Base-by-base conservation (phyloP, 2,797 vertebrate species). In the Chiroxiphia lanceolata region DNA sequence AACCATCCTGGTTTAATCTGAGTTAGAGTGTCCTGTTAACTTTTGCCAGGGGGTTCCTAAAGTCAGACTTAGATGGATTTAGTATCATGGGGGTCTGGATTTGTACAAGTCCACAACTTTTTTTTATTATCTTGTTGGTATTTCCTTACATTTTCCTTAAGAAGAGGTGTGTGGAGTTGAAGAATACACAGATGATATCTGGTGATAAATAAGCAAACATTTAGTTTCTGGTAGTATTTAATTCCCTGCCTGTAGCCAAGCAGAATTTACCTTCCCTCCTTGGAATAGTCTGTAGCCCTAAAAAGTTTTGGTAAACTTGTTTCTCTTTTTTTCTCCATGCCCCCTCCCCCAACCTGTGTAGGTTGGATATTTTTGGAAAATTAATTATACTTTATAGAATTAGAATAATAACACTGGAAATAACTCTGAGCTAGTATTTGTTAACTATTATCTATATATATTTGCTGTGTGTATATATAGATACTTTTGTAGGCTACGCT, bases 381-480 rank as follows among this genome's bases (percentile, higher is more conserved):
- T 93, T 94, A 85, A 70, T 96, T 93, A 89, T 71, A 42, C 80
- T 92, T 83, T 91, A 36, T 38, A 80, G 64, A 92, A 71, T 89
- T 67, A 54, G 48, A 95, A 84, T 87, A 92, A 87, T 79, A 95
- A 72, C 69, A 76, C 82, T 83, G 93, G 92, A 75, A 79, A 76
- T 93, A 87, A 88, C 83, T 90, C 88, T 44, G 54, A 95, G 74
- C 53, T 71, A 25, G 86, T 83, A 69, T 93, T 92, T 93, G 83
- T 94, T 96, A 94, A 85, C 86, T 91, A 81, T 89, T 96, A 71
- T 72, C 78, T 77, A 51, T 67, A 85, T 95, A 93, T 95, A 94
- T 97, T 94, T 78, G 83, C 70, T 15, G 48, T 78, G 5, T 89
- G 5, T 92, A 81, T 69, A 78, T 57, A 60, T 72, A 94, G 87